Conservation (phyloP, 1,140 invertebrate genomes). For the Papilio xuthus region DNA sequence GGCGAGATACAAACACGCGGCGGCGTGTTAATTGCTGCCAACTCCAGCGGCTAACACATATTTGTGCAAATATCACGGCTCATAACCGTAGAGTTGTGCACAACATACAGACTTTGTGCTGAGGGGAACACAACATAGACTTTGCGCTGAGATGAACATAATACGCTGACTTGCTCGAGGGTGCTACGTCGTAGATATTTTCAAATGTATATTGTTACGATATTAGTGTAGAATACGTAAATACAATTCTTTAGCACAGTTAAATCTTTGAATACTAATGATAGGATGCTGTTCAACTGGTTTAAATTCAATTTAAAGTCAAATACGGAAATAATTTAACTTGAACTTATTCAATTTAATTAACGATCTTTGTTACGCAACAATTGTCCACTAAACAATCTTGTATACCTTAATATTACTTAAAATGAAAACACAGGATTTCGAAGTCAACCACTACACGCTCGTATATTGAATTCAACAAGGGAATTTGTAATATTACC, state of each 20-base stretch:
- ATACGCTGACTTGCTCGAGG: neutral
- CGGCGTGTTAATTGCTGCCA: conserved; percentile 35
- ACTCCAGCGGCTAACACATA: conserved; percentile 36
- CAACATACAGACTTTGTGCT: neutral
- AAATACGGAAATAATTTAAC: too few relatives aligned
- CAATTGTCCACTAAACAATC: neutral
- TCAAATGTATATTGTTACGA: neutral
- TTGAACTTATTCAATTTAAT: too few relatives aligned
- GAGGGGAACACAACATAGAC: neutral
- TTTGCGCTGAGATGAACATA: neutral
- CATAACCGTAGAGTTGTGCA: conserved; percentile 16
- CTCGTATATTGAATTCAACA: neutral
- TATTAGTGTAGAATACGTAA: neutral
- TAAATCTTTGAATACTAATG: too few relatives aligned
- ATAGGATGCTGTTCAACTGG: too few relatives aligned
- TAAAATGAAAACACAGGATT: neutral
- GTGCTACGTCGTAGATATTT: neutral
- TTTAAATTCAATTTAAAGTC: too few relatives aligned
- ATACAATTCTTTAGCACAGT: neutral
- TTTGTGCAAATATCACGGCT: conserved; percentile 35
- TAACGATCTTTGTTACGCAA: too few relatives aligned
- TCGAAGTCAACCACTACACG: neutral
- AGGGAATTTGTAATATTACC: conserved; percentile 25
- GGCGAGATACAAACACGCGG: conserved; percentile 32
- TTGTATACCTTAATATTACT: neutral